Percentiles rank a stretch among this genome's conserved stretches.
phyloP scores from a whole-genome alignment of 2,113 vertebrate species.

The Mohoua ochrocephala region DNA sequence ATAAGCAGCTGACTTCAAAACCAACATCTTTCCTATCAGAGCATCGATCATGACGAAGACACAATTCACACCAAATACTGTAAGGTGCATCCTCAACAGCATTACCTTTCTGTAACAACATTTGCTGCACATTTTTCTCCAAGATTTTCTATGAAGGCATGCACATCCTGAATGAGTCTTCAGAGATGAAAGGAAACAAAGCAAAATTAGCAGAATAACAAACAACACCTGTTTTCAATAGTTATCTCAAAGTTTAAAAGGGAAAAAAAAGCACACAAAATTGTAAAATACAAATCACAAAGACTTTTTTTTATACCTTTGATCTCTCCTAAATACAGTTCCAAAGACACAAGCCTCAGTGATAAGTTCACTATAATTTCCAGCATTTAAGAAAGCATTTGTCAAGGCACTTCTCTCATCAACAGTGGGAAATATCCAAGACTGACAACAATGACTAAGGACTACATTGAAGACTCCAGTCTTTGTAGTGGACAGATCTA shows the following conservation, averaged over 20 bases:
- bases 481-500: slow-evolving; percentile 85
- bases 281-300: background rate
- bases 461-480: slow-evolving; percentile 87
- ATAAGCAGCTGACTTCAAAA: background rate
- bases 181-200: slow-evolving; percentile 10
- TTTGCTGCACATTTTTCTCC: slow-evolving; percentile 83
- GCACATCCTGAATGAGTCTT: slow-evolving; percentile 88
- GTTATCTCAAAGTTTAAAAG: background rate
- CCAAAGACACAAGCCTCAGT: slow-evolving; percentile 88
- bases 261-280: background rate
- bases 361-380: slow-evolving; percentile 78
- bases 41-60: background rate
- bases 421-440: slow-evolving; percentile 75
- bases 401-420: background rate
- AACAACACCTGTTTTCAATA: background rate
- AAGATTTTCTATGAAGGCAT: slow-evolving; percentile 85
- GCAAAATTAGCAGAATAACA: background rate
- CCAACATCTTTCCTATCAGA: background rate
- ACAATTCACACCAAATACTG: background rate
- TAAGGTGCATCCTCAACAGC: background rate
- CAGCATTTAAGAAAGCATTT: slow-evolving; percentile 70
- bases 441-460: slow-evolving; percentile 83
- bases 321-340: slow-evolving; percentile 88
- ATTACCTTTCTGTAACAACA: slow-evolving; percentile 74
- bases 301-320: slow-evolving; percentile 74